Percentiles rank a stretch among this genome's conserved stretches.
These are phyloP conservation scores for Sturmia bella DNA, from an alignment of 2,888 invertebrate genomes.

Conservation along the genomic window DNA sequence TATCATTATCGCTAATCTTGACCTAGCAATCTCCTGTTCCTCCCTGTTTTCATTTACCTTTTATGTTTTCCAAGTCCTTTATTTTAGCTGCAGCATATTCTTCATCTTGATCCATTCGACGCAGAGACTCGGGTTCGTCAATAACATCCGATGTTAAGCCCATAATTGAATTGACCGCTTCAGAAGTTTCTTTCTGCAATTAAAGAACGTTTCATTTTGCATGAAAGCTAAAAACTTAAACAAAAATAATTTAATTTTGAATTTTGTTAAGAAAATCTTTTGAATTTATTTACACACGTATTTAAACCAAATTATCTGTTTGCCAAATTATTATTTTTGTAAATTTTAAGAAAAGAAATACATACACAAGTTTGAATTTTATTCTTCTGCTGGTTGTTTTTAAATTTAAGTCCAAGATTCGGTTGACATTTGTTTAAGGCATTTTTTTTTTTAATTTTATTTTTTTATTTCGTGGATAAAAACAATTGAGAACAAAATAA, in stretches of 20 bases:
- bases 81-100: slow-evolving; percentile 71
- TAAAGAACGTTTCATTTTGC: slow-evolving; percentile 9
- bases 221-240: background rate
- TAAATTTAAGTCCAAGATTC: slow-evolving; percentile 44
- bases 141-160: slow-evolving; percentile 67
- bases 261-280: slow-evolving; percentile 24
- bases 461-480: background rate
- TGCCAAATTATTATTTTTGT: slow-evolving; percentile 21
- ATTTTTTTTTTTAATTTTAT: no score
- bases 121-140: slow-evolving; percentile 71
- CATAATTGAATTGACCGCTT: slow-evolving; percentile 81
- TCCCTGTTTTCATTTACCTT: slow-evolving; percentile 65
- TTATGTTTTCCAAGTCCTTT: slow-evolving; percentile 73
- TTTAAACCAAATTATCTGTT: slow-evolving; percentile 36
- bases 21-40: no score
- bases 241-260: slow-evolving; percentile 43
- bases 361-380: slow-evolving; percentile 60
- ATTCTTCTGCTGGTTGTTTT: slow-evolving; percentile 51
- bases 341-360: slow-evolving; percentile 36
- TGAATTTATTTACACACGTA: slow-evolving; percentile 17
- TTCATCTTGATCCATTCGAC: slow-evolving; percentile 70
- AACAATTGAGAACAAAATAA: slow-evolving; percentile 37
- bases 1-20: no score
- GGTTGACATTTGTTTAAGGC: slow-evolving; percentile 30
- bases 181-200: slow-evolving; percentile 80